Base-by-base conservation (phyloP, 2,113 vertebrate genomes). In the Tylochromis polylepis region DNA sequence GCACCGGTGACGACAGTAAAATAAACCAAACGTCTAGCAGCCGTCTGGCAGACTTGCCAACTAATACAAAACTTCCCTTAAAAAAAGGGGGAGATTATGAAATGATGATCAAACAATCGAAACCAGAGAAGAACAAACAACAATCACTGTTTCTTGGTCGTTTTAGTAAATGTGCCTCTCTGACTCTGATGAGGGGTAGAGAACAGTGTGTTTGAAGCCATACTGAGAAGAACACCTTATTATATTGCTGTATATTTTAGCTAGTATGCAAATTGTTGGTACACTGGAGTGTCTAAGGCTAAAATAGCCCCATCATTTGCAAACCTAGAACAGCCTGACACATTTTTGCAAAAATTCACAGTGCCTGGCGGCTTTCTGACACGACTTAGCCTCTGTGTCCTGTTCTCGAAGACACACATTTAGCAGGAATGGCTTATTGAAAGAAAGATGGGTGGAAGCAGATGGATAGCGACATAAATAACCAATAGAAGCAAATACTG, bases 401-500 rank as follows among this genome's bases (percentile, higher is more conserved):
- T n/a, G 3, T 78, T 87, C 38, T 22, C 2, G 20, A 11, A 34
- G 34, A 31, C 55, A 82, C 36, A 29, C 34, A n/a, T 60, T 49
- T 18, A 36, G 46, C 10, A 14, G 22, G 29, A 46, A n/a, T 3
- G 3, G 8, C 27, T 29, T 20, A n/a, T 16, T 12, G 43, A 46
- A 27, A 51, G 55, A 70, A 67, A 86, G 9, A 29, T 70, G 89
- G 72, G 43, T 49, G 77, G 27, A 24, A 55, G 60, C 22, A 29
- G 62, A 79, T 53, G 24, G 46, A 86, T 22, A 36, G 58, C 15
- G 59, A 55, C 70, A 51, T 91, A 65, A 85, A 89, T 91, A 79
- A 82, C 87, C 86, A 79, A 85, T 27, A 6, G 24, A 88, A 88
- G 79, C 89, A 77, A 77, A 77, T 77, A 41, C 56, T 70, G 58